Conservation (phyloP, 1,140 invertebrate species). For the Platyura marginata region DNA sequence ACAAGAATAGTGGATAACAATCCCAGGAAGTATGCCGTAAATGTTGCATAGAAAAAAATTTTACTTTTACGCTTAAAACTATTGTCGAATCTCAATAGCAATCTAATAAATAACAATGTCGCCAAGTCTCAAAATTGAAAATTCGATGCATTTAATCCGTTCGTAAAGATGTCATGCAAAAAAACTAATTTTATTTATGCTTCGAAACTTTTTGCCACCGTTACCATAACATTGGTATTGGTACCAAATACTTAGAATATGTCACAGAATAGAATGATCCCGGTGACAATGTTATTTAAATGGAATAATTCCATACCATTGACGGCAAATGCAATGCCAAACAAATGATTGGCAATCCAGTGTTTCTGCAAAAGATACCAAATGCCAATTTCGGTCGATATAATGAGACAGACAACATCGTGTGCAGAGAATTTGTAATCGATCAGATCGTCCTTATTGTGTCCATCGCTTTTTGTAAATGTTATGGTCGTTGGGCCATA, state of each 20-base stretch:
- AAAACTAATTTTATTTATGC: slow-evolving; percentile 98
- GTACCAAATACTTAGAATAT: slow-evolving; percentile 99
- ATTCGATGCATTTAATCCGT: slow-evolving; percentile 79
- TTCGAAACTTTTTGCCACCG: slow-evolving; percentile 99
- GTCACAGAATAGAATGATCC: slow-evolving; percentile 89
- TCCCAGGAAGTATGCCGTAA: slow-evolving; percentile 86
- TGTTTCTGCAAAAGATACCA: slow-evolving; percentile 96
- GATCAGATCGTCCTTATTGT: slow-evolving; percentile 46
- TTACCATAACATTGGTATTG: slow-evolving; percentile 94
- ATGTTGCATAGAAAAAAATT: slow-evolving; percentile 87
- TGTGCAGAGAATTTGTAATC: slow-evolving; percentile 86
- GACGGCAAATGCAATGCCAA: slow-evolving; percentile 94
- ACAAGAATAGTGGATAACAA: slow-evolving; percentile 87
- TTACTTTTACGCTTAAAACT: slow-evolving; percentile 74
- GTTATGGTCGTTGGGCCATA: slow-evolving; percentile 69
- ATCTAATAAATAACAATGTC: slow-evolving; percentile 98
- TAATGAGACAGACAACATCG: slow-evolving; percentile 67
- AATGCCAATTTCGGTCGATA: slow-evolving; percentile 65
- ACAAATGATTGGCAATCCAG: slow-evolving; percentile 98
- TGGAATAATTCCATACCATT: slow-evolving; percentile 96
- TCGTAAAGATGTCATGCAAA: slow-evolving; percentile 90
- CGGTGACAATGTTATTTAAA: slow-evolving; percentile 89
- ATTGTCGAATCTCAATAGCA: slow-evolving; percentile 88
- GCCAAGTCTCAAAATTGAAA: slow-evolving; percentile 96
- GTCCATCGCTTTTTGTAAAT: slow-evolving; percentile 58